Percentiles rank a stretch among this genome's conserved stretches.
phyloP scores from a whole-genome alignment of 1,140 invertebrate species.

The Periplaneta americana region DNA sequence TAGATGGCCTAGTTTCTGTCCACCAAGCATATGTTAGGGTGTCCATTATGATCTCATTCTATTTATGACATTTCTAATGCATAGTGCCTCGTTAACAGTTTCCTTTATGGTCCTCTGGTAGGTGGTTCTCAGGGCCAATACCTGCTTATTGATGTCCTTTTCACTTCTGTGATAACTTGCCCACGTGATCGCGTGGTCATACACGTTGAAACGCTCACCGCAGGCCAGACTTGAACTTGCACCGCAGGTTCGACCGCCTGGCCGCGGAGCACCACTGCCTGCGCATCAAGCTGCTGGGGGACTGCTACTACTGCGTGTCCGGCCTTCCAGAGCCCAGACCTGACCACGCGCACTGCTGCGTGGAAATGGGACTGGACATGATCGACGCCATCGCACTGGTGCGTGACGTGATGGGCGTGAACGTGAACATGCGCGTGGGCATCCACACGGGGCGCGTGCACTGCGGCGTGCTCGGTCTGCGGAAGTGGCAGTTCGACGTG shows the following conservation, averaged over 20 bases:
- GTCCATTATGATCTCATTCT: no score
- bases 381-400: constrained; percentile 93
- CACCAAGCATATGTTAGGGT: no score
- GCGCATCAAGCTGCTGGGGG: constrained; percentile 86
- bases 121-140: no score
- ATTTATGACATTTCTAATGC: no score
- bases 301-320: constrained; percentile 93
- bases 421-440: constrained; percentile 93
- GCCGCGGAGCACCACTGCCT: constrained; percentile 88
- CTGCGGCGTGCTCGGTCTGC: constrained; percentile 88
- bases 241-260: constrained; percentile 79
- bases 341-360: constrained; percentile 90
- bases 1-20: no score
- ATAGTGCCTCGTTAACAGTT: no score
- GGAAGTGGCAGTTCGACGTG: constrained; percentile 90
- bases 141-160: no score
- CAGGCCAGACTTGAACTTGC: no score
- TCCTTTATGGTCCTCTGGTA: no score
- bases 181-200: no score
- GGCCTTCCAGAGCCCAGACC: constrained; percentile 81
- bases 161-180: no score
- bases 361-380: constrained; percentile 96
- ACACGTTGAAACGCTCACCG: no score
- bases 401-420: constrained; percentile 81
- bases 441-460: constrained; percentile 91